Evolutionary conservation across 2,113 vertebrate genomes (phyloP).

Genomic region (Hoplias malabaricus): DNA sequence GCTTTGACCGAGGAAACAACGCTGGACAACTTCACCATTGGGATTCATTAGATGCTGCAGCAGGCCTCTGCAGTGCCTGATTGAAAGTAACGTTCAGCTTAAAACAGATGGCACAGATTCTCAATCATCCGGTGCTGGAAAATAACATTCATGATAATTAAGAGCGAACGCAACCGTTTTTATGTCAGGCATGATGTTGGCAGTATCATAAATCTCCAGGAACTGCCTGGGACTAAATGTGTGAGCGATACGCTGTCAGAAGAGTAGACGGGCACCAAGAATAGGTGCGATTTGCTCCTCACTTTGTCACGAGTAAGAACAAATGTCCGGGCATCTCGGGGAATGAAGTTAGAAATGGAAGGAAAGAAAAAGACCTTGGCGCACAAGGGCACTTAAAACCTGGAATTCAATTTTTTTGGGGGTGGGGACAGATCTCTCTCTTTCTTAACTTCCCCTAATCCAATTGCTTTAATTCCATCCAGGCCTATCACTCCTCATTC

Average conservation of each 20-base stretch:
- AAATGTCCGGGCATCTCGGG: slow-evolving; percentile 1
- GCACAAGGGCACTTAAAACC: slow-evolving; percentile 48
- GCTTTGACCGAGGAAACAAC: background rate
- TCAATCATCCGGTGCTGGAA: slow-evolving; percentile 27
- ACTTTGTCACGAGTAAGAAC: slow-evolving; percentile 35
- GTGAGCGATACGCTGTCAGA: slow-evolving; percentile 41
- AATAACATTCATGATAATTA: slow-evolving; percentile 40
- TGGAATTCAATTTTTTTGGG: slow-evolving; percentile 33
- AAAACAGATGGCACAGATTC: slow-evolving; percentile 22
- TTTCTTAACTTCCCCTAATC: slow-evolving; percentile 52
- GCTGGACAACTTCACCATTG: background rate
- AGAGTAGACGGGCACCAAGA: background rate
- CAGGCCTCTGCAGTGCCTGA: background rate
- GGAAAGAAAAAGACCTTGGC: slow-evolving; percentile 47
- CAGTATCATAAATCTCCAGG: slow-evolving; percentile 38
- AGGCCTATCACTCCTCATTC: slow-evolving; percentile 35
- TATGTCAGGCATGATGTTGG: slow-evolving; percentile 40
- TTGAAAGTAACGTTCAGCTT: slow-evolving; percentile 25
- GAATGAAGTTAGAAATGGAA: slow-evolving; percentile 45
- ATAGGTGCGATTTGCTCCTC: slow-evolving; percentile 29
- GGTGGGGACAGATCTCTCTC: slow-evolving; percentile 35
- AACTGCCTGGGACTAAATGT: slow-evolving; percentile 42
- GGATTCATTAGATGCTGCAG: slow-evolving; percentile 2
- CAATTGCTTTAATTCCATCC: slow-evolving; percentile 49
- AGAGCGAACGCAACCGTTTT: slow-evolving; percentile 33